phyloP scores from a whole-genome alignment of 2,888 invertebrate genomes.

The Molanna angustata region DNA sequence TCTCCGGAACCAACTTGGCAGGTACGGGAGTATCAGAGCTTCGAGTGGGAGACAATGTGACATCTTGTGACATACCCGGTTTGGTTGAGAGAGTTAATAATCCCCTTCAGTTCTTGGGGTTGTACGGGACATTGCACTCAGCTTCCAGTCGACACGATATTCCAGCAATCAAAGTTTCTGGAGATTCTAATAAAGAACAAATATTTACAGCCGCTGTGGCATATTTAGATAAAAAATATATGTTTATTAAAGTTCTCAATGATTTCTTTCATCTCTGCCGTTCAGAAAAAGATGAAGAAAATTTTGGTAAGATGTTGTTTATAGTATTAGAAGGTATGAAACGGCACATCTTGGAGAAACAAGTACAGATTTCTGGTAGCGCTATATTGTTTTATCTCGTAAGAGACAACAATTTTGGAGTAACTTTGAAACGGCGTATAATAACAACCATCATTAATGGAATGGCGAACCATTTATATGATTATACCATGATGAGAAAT shows the following conservation, averaged over 20 bases:
- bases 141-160: constrained; percentile 90
- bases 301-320: constrained; percentile 63
- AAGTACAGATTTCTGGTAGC: constrained; percentile 92
- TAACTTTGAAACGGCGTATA: constrained; percentile 73
- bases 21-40: constrained; percentile 75
- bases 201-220: constrained; percentile 79
- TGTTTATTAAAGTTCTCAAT: constrained; percentile 81
- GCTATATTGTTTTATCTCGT: constrained; percentile 94
- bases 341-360: constrained; percentile 78
- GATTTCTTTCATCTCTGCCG: constrained; percentile 87
- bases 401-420: constrained; percentile 64
- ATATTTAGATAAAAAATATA: constrained; percentile 81
- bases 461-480: constrained; percentile 81
- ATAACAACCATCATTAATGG: constrained; percentile 82
- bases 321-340: constrained; percentile 90
- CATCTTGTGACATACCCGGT: constrained; percentile 84
- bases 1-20: constrained; percentile 94
- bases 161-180: constrained; percentile 84
- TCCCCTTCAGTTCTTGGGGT: constrained; percentile 85
- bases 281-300: constrained; percentile 59
- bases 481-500: constrained; percentile 94
- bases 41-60: constrained; percentile 80
- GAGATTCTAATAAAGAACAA: constrained; percentile 89
- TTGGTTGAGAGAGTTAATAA: constrained; percentile 70
- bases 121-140: constrained; percentile 86